Evolutionary conservation across 1,140 invertebrate species (phyloP).

Genomic region (Diabrotica virgifera): DNA sequence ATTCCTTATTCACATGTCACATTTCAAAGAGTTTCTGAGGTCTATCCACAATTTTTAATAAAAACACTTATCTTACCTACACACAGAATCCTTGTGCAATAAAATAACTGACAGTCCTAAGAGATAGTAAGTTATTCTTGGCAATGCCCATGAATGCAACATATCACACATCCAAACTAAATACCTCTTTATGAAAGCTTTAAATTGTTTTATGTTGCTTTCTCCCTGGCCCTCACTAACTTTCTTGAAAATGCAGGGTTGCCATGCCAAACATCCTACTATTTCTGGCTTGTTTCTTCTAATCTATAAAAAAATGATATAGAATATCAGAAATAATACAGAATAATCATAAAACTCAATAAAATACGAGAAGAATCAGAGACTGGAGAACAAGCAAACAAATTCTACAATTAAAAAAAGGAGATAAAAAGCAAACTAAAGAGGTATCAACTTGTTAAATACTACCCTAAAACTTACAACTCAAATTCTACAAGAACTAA

Average conservation of each 20-base stretch:
- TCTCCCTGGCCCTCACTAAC: slow-evolving; percentile 46
- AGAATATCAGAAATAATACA: too few relatives aligned
- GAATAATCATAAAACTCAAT: too few relatives aligned
- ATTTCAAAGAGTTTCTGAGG: too few relatives aligned
- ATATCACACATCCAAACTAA: slow-evolving; percentile 51
- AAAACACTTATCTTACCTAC: slow-evolving; percentile 53
- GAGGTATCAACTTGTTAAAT: too few relatives aligned
- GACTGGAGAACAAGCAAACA: too few relatives aligned
- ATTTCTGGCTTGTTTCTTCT: slow-evolving; percentile 62
- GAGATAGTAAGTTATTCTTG: slow-evolving; percentile 53
- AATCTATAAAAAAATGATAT: slow-evolving; percentile 51
- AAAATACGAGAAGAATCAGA: too few relatives aligned
- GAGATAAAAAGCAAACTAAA: too few relatives aligned
- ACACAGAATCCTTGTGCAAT: slow-evolving; percentile 66
- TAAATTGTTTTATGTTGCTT: slow-evolving; percentile 44
- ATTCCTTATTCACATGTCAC: too few relatives aligned
- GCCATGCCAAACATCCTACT: slow-evolving; percentile 60
- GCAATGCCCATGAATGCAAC: slow-evolving; percentile 56
- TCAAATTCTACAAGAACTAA: too few relatives aligned
- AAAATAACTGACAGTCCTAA: slow-evolving; percentile 63
- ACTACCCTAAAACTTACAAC: too few relatives aligned
- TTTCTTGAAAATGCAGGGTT: slow-evolving; percentile 56
- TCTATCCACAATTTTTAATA: too few relatives aligned
- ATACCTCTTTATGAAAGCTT: slow-evolving; percentile 50
- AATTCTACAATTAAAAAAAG: too few relatives aligned